These are phyloP conservation scores for Salmo trutta DNA, from an alignment of 2,797 vertebrate genomes.

Conservation along the genomic window DNA sequence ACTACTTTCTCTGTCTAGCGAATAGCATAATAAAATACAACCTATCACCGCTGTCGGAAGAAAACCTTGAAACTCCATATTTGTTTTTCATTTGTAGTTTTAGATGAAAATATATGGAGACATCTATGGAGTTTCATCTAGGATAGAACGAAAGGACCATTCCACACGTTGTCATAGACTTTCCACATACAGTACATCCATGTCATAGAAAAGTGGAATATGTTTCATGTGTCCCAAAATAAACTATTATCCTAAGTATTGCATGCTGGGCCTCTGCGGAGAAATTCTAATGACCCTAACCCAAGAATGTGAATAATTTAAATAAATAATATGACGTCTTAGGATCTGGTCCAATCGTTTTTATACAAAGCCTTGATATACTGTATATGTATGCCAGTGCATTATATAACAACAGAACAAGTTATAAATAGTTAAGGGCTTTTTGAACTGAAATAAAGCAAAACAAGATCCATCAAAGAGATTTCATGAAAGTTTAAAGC, in stretches of 20 bases:
- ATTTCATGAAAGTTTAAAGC: constrained; percentile 65
- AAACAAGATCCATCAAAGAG: constrained; percentile 63
- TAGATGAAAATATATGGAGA: no score
- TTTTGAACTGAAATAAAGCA: constrained; percentile 60
- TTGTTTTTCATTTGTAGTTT: no score
- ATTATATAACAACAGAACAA: constrained; percentile 52
- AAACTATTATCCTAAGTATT: background rate
- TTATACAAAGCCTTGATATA: constrained; percentile 19
- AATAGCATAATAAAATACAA: no score
- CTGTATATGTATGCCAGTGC: background rate
- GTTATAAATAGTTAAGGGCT: constrained; percentile 67
- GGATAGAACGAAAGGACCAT: background rate
- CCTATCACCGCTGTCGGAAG: no score
- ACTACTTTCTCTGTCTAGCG: no score
- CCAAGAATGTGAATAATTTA: background rate
- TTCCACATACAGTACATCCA: background rate
- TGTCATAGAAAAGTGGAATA: background rate
- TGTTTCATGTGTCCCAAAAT: background rate
- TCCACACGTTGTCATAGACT: background rate
- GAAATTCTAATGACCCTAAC: background rate
- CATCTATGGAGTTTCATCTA: background rate
- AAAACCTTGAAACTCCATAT: no score
- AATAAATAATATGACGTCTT: constrained; percentile 19
- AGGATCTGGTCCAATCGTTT: constrained; percentile 27
- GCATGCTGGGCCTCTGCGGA: background rate